Evolutionary conservation across 2,888 invertebrate species (phyloP).

Genomic region (Copidosoma aretas): DNA sequence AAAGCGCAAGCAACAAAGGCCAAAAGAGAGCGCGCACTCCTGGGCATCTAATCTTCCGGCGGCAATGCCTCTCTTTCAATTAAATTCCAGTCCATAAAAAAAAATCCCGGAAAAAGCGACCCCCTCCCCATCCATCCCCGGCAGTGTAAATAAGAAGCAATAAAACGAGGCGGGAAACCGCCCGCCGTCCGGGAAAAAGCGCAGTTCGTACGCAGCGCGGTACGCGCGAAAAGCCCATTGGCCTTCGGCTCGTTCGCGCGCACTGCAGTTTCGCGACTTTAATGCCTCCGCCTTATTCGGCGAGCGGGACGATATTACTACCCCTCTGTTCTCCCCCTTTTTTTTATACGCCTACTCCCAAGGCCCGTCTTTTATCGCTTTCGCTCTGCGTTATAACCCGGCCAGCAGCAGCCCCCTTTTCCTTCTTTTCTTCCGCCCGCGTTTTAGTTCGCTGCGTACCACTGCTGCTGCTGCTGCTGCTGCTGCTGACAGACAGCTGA

Average conservation of each 20-base stretch:
- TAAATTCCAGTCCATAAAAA: not conserved
- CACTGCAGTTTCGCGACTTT: not conserved
- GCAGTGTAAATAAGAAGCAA: not conserved
- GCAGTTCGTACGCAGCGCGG: not conserved
- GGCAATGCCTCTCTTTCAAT: not conserved
- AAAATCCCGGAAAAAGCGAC: not conserved
- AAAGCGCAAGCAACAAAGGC: too few species aligned
- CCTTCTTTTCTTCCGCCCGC: too few species aligned
- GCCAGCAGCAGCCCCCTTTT: too few species aligned
- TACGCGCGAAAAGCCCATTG: constrained; percentile 20
- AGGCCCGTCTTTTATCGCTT: too few species aligned
- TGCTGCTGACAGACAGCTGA: too few species aligned
- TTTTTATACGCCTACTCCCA: not conserved
- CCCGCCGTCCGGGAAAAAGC: not conserved
- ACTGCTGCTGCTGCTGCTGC: too few species aligned
- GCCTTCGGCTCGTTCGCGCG: constrained; percentile 21
- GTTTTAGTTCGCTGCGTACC: too few species aligned
- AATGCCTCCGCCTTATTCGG: not conserved
- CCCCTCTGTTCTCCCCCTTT: not conserved
- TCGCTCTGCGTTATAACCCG: too few species aligned
- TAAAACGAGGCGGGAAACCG: not conserved
- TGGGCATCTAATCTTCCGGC: too few species aligned
- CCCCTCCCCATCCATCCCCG: too few species aligned
- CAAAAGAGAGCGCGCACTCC: too few species aligned
- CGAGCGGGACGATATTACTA: not conserved